Base-by-base conservation (phyloP, 2,113 vertebrate genomes). In the Nyctibius bracteatus region DNA sequence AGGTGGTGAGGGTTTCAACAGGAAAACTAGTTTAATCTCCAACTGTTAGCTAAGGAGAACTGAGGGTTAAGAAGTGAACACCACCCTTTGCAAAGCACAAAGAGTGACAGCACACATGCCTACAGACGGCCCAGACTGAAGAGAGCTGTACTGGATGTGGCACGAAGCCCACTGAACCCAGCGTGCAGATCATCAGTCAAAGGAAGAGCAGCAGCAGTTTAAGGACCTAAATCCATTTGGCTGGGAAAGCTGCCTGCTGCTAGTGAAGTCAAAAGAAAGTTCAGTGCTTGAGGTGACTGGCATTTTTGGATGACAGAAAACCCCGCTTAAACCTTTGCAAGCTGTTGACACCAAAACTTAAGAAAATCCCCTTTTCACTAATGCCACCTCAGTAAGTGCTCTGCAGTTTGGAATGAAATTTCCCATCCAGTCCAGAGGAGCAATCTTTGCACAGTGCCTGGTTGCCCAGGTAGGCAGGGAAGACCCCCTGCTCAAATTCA, bases 181-280 rank as follows among this genome's bases (percentile, higher is more conserved):
- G 68, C 6, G 8, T 70, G 41, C 31, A 77, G 46, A 86, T 70
- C 88, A 39, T 52, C 85, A 63, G 44, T 74, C 80, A 94, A 20
- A 86, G 71, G 63, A 73, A 75, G 52, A 95, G 8, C 41, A 75
- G 88, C 86, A 91, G 68, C 61, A 89, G 44, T 58, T 77, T 68
- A 66, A 96, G 74, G 23, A 68, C 66, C 81, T 31, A 77, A 96
- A 81, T 61, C 78, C 70, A 35, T 67, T 91, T 94, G 93, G 74
- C 71, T 94, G 67, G 61, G 55, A 94, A 86, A 73, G 58, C 71
- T 87, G 67, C 74, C 92, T 92, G 85, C 90, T 88, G 24, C 62
- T 86, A 83, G 58, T 6, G 4, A 71, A 83, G 54, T 62, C 67
- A 47, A 77, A 77, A 66, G 66, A 68, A 83, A 86, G 37, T 81